Conservation (phyloP, 2,888 invertebrate genomes). For the Camponotus fellah region DNA sequence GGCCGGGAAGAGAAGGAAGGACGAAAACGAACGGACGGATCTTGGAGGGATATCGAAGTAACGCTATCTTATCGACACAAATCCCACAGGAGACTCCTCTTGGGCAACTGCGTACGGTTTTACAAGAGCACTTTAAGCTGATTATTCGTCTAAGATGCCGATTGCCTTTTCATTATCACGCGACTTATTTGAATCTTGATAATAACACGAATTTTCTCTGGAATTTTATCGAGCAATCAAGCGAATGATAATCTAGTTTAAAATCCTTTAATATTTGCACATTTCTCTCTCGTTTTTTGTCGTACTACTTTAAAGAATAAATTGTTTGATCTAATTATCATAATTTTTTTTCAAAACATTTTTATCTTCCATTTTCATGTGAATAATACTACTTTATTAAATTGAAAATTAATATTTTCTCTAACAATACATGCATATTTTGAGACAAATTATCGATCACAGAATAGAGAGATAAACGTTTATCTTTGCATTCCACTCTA, state of each 20-base stretch:
- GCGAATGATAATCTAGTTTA: not conserved
- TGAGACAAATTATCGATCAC: not conserved
- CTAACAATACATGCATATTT: not conserved
- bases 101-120: slow-evolving; percentile 41
- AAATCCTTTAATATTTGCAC: not conserved
- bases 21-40: slow-evolving; percentile 49
- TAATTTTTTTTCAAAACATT: not conserved
- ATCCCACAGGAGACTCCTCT: slow-evolving; percentile 42
- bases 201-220: not conserved
- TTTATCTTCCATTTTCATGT: not conserved
- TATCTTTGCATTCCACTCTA: not conserved
- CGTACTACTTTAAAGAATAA: not conserved
- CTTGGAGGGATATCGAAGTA: slow-evolving; percentile 58
- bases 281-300: not conserved
- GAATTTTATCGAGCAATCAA: not conserved
- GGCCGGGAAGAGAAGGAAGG: not conserved
- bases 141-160: slow-evolving; percentile 21
- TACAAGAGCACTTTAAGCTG: slow-evolving; percentile 49
- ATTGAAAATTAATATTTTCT: not conserved
- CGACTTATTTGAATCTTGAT: slow-evolving; percentile 18
- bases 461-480: not conserved
- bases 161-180: slow-evolving; percentile 22
- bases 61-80: slow-evolving; percentile 55
- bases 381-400: not conserved
- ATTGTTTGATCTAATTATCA: not conserved